Base-by-base conservation (phyloP, 35 echinoderm and acorn worm genomes). In the Apostichopus parvimensis region DNA sequence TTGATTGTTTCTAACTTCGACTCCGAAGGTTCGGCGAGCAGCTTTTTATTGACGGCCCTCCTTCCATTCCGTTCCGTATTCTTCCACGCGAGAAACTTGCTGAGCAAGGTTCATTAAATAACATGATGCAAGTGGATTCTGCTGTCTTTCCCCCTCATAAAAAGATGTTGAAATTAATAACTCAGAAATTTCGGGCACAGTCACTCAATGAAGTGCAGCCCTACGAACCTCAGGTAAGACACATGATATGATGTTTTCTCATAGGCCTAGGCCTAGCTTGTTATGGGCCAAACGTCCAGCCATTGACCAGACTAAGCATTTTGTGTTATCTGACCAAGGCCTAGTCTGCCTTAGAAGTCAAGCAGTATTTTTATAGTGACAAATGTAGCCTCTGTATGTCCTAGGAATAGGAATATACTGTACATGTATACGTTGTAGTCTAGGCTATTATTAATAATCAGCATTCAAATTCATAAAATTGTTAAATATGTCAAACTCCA, bases 191-290 rank as follows among this genome's bases (percentile, higher is more conserved):
- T 90, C 95, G 95, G 71, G 95, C 91, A 61, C 95, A 96, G 87
- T 92, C 95, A 73, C 91, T 96, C 78, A 96, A 96, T 96, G 95
- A 96, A 90, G 93, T 96, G 77, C 95, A 96, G 87, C 95, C 95
- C 79, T 94, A 91, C 92, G 95, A 94, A 90, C 90, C 94, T 57
- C 93, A 93, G 94, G 94, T 93, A 90, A 93, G 92, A 22, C 54
- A 55, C 54, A 8, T n/a, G n/a, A n/a, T 18, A 15, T 83, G 18
- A 55, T 25, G 20, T 82, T 14, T 82, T 9, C 12, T 55, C n/a
- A n/a, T n/a, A n/a, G n/a, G n/a, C 6, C 79, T 53, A 26, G 17
- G 79, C 79, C 79, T 82, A 82, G 77, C 15, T 22, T 79, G 24
- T 20, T 12, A 45, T 4, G 34, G 34, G 34, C 34, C 1, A 45